Base-by-base conservation (phyloP, 2,888 invertebrate genomes). In the Eilema depressum region DNA sequence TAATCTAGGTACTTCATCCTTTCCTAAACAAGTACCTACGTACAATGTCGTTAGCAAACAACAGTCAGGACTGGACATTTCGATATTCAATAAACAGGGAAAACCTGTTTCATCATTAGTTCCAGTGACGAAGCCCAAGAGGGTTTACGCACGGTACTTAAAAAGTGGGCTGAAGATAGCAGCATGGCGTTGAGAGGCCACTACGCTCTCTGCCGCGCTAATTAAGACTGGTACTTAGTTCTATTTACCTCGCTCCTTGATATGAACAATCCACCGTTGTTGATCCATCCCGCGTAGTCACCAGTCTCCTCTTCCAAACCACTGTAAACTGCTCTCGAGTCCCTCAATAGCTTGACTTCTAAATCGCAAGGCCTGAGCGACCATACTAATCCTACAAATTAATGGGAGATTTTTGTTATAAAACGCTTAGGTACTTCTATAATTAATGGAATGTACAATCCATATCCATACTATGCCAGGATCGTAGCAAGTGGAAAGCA, bases 221-320 rank as follows among this genome's bases (percentile, higher is more conserved):
- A 53, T 53, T n/a, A n/a, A 53, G n/a, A 53, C n/a, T 53, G n/a
- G 33, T 33, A n/a, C 8, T 37, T 11, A 53, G 8, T 25, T 47
- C 4, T 70, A 63, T 64, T 74, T 83, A 95, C 95, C 88, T 91
- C 87, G 78, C 94, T 94, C 26, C 95, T 87, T 0, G 98, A 98
- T 80, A 98, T 97, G 89, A 98, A 98, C 83, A 99, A 96, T 59
- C 98, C 98, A 3, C 99, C 99, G 92, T 98, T 98, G 88, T 98
- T 97, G 81, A 97, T 97, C 97, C 98, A 99, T 0, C 98, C 98
- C 0, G 98, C 97, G 90, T 97, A 96, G 14, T 97, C 94, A 0
- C 97, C 98, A 0, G 97, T 97, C 91, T 99, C 98, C 66, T 96
- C 91, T 89, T 98, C 98, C 68, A 98, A 91, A 47, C 95, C 94